These are phyloP conservation scores for Hoplias malabaricus DNA, from an alignment of 2,113 vertebrate genomes.

Conservation along the genomic window DNA sequence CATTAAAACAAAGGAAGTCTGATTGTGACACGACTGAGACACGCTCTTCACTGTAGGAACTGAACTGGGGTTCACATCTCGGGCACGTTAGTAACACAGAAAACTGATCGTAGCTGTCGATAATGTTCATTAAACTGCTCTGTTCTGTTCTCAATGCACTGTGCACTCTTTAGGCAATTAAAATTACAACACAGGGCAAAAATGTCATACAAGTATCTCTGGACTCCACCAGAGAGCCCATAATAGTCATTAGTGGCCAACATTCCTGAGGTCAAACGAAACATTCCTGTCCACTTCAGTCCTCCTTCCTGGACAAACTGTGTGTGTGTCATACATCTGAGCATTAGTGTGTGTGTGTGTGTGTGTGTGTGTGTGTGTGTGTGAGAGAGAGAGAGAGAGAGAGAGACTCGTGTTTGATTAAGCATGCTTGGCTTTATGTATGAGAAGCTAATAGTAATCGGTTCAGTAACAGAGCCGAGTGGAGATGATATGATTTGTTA, in stretches of 20 bases:
- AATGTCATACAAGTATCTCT: background rate
- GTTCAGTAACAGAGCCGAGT: background rate
- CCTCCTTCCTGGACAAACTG: constrained; percentile 2
- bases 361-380: background rate
- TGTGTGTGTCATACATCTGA: background rate
- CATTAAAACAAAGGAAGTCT: no score
- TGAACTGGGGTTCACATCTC: no score
- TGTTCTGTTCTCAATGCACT: background rate
- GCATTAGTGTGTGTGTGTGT: background rate
- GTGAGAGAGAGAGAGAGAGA: background rate
- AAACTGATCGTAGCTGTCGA: no score
- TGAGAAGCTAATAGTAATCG: background rate
- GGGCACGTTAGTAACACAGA: no score
- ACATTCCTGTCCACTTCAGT: background rate
- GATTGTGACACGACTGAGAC: no score
- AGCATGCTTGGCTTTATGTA: background rate
- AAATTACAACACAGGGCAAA: background rate
- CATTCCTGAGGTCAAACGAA: background rate
- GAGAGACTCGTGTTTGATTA: background rate
- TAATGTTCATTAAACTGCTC: background rate
- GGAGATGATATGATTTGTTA: background rate
- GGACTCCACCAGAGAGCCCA: background rate
- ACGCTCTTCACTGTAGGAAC: no score
- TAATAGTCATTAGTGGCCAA: background rate
- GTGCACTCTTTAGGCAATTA: background rate